Evolutionary conservation across 2,888 invertebrate genomes (phyloP).

Genomic region (Gnatocerus cornutus): DNA sequence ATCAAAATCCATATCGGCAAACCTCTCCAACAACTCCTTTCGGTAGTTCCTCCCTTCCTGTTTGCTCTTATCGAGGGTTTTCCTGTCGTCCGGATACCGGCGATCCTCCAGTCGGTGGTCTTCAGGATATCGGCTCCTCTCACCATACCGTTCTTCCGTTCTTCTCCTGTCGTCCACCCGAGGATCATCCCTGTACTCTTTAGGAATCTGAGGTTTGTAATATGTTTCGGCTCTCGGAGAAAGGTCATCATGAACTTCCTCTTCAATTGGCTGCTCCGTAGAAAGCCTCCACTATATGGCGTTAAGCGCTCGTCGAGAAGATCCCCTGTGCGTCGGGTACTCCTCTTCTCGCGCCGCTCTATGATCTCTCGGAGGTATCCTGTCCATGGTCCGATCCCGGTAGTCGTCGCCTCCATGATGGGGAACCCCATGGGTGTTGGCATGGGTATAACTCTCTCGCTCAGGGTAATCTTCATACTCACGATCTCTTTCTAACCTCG

Average conservation of each 20-base stretch:
- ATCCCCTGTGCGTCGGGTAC: slow-evolving; percentile 73
- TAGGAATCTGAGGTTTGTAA: slow-evolving; percentile 69
- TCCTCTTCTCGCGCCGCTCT: slow-evolving; percentile 67
- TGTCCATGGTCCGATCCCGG: slow-evolving; percentile 64
- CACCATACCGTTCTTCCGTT: slow-evolving; percentile 53
- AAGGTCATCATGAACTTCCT: slow-evolving; percentile 69
- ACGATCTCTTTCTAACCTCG: slow-evolving; percentile 72
- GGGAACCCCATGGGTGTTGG: slow-evolving; percentile 60
- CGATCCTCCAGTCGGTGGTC: slow-evolving; percentile 51
- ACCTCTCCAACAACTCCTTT: slow-evolving; percentile 68
- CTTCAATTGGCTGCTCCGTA: slow-evolving; percentile 72
- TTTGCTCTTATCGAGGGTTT: slow-evolving; percentile 58
- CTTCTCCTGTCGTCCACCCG: slow-evolving; percentile 48
- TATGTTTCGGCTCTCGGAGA: slow-evolving; percentile 65
- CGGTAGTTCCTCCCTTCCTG: slow-evolving; percentile 69
- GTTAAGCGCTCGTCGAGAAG: slow-evolving; percentile 81
- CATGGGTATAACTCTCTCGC: slow-evolving; percentile 61
- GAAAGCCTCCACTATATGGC: slow-evolving; percentile 80
- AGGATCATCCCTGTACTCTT: slow-evolving; percentile 65
- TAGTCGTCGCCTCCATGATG: slow-evolving; percentile 67
- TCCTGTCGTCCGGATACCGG: slow-evolving; percentile 51
- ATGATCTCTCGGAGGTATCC: slow-evolving; percentile 64
- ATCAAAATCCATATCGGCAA: slow-evolving; percentile 69
- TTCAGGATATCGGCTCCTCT: slow-evolving; percentile 54
- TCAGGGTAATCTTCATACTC: slow-evolving; percentile 75